Evolutionary conservation across 1,140 invertebrate species (phyloP), one percentile per base, ranked within the genome.

Genomic region (Druon quercuslanigerum): DNA sequence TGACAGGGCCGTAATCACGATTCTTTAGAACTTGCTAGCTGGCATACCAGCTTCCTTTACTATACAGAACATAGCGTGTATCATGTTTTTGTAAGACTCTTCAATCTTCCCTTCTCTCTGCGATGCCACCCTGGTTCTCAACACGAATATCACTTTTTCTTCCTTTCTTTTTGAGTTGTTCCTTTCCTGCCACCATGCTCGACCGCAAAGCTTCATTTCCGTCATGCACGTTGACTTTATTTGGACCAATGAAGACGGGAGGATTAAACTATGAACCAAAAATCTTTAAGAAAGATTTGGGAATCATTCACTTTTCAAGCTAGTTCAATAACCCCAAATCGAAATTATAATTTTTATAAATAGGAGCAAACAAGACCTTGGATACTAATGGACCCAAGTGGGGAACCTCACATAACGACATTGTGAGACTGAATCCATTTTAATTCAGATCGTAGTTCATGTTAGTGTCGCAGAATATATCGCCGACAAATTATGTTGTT

Each of bases 1-100:
- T 83, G 82, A 84, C 81, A 85, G 81, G 81, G 50, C 79, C 78
- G 82, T 86, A 86, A 86, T 87, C 86, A 86, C 66, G 84, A 82
- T 81, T 79, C 77, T 80, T 82, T 80, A 79, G 77, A 81, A 79
- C 17, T 73, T 25, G 51, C 56, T 66, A 66, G 25, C 25, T 66
- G 33, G 60, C 16, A 25, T 60, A 33, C 57, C 57, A 60, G 33
- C 60, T 66, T 66, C 60, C 25, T 66, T 66, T 66, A n/a, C 40
- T 46, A 11, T 46, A 46, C 25, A 33, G 14, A 66, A 40, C 60
- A 66, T 66, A 40, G 60, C 60, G 60, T 66, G 60, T 66, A 25
- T 40, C 60, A 66, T 33, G 25, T 66, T 66, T 66, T 66, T 56
- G n/a, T 60, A 16, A 66, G 25, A 40, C 25, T 33, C 60, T 33